These are phyloP conservation scores for Watsonalla binaria DNA, from an alignment of 2,888 invertebrate genomes.

Conservation along the genomic window DNA sequence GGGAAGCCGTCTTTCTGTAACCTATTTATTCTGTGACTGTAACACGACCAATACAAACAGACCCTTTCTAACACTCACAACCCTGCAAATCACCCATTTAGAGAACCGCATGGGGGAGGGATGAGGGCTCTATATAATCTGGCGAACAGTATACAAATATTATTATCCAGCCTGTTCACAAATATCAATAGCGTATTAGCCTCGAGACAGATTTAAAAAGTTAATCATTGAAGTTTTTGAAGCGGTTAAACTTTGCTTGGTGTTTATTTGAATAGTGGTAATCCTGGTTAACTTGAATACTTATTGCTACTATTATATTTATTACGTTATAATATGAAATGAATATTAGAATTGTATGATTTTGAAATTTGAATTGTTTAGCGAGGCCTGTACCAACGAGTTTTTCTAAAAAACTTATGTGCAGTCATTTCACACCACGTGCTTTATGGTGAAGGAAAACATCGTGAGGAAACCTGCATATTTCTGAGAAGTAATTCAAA, in stretches of 20 bases:
- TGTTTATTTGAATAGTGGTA: constrained; percentile 31
- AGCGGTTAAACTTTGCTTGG: constrained; percentile 46
- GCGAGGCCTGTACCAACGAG: too few relatives aligned
- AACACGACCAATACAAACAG: constrained; percentile 25
- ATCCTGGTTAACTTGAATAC: neutral
- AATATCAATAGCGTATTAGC: constrained; percentile 77
- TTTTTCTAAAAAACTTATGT: too few relatives aligned
- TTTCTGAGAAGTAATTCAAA: too few relatives aligned
- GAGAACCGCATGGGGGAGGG: constrained; percentile 17
- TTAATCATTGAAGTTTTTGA: constrained; percentile 57
- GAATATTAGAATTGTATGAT: too few relatives aligned
- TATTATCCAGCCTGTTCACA: constrained; percentile 75
- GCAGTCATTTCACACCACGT: too few relatives aligned
- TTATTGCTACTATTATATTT: neutral
- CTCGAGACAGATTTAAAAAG: constrained; percentile 71
- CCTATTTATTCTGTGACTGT: too few relatives aligned
- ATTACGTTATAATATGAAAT: too few relatives aligned
- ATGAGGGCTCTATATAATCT: constrained; percentile 41
- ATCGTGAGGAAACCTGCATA: too few relatives aligned
- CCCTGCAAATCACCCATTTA: constrained; percentile 18
- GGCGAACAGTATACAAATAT: constrained; percentile 69
- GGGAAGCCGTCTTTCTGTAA: too few relatives aligned
- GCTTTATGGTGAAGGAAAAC: too few relatives aligned
- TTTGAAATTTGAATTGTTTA: too few relatives aligned
- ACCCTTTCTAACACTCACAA: constrained; percentile 26